These are phyloP conservation scores for Ciconia stormi DNA, from an alignment of 2,113 vertebrate genomes.

Conservation along the genomic window DNA sequence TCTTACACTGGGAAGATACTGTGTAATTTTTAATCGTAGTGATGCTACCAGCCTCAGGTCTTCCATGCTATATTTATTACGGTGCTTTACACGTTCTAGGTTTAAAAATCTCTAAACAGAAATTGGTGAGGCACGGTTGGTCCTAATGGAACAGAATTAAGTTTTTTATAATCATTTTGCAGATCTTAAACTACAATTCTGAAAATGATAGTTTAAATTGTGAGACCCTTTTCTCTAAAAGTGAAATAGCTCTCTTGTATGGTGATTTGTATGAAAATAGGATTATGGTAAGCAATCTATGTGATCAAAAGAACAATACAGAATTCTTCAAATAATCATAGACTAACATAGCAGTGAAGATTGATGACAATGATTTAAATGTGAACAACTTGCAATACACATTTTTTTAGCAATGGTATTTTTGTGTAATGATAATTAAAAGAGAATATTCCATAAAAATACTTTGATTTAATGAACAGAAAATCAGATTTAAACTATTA, in stretches of 20 bases:
- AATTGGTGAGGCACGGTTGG: not conserved
- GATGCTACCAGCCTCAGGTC: not conserved
- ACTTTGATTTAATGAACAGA: not conserved
- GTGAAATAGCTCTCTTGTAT: not conserved
- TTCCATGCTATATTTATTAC: not conserved
- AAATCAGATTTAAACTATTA: not conserved
- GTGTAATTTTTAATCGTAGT: not conserved
- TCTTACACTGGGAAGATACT: not conserved
- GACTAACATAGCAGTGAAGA: too few relatives aligned
- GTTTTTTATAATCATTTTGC: not conserved
- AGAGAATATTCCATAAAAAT: not conserved
- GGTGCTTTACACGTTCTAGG: not conserved
- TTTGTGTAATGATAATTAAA: not conserved
- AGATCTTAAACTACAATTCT: not conserved
- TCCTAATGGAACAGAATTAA: not conserved
- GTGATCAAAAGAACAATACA: not conserved
- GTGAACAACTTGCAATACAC: not conserved
- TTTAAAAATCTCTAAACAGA: not conserved
- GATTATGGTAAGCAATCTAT: not conserved
- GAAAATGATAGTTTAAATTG: not conserved
- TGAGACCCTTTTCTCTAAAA: not conserved
- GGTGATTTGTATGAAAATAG: not conserved
- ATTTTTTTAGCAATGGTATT: not conserved
- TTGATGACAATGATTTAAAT: not conserved
- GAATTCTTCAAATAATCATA: not conserved